Evolutionary conservation across 2,888 invertebrate species (phyloP), one percentile per base, ranked within the genome.

Genomic region (Apodemia zela): DNA sequence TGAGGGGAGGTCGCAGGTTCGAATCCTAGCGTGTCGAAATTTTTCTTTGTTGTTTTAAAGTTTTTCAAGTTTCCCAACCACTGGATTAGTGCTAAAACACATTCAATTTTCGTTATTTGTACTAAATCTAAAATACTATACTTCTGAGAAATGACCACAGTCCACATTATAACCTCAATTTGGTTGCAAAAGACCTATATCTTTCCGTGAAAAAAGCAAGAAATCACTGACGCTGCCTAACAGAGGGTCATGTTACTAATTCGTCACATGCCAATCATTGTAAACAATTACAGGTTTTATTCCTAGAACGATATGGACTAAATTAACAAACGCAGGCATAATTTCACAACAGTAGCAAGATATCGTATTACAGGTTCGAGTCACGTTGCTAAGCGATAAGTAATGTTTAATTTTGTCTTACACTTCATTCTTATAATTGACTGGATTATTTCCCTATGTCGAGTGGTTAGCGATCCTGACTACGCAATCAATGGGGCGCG

Each of bases 221-320:
- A 79, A 81, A 77, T 72, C 79, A 78, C 80, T 81, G 80, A 81
- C 82, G 77, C 73, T 76, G 74, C 78, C 76, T 4, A 33, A 38
- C 80, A 79, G 76, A 75, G 80, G 76, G 75, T 82, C 82, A 73
- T 75, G 74, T 86, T 85, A 82, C 85, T 75, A 80, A 84, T 85
- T 81, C 77, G 82, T 81, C 77, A 80, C 82, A 82, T 81, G 75
- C 77, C 73, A 74, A 62, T 67, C 66, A 59, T 59, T 35, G 45
- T 71, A 68, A 33, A 60, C 69, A 59, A 76, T 63, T 69, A 60
- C 72, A 67, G 67, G 62, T 74, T 69, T 64, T 80, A 76, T 65
- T 0, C 0, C 15, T 15, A 57, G 42, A 33, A 0, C 25, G 66
- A 76, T 78, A 72, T 69, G 68, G 65, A 54, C 54, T 54, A 54